A percentile compares a stretch with the other conserved stretches of the same genome.
phyloP scores from a whole-genome alignment of 92 coral and sea anemone species.

The Chrysogorgia sp. region DNA sequence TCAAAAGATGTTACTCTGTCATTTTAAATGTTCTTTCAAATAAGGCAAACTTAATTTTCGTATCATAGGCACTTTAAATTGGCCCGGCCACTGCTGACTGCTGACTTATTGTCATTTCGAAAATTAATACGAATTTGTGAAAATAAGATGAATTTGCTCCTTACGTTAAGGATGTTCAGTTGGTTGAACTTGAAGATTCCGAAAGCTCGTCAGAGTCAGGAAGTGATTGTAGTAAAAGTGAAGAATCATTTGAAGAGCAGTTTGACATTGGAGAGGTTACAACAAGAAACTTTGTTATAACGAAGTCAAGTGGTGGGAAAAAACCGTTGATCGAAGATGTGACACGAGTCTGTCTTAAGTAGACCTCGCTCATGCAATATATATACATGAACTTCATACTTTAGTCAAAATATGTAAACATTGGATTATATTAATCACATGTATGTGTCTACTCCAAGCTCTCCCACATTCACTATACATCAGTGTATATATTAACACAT shows the following conservation, averaged over 20 bases:
- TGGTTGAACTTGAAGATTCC: conserved; percentile 19
- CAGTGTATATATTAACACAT: too few relatives aligned
- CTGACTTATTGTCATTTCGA: neutral
- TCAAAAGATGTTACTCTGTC: too few relatives aligned
- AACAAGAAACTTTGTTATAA: conserved; percentile 8
- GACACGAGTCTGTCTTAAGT: neutral
- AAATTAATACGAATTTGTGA: neutral
- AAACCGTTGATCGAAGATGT: conserved; percentile 34
- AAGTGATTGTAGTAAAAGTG: neutral
- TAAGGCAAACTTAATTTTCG: too few relatives aligned
- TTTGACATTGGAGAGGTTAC: conserved; percentile 13
- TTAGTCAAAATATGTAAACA: too few relatives aligned
- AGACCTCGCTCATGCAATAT: neutral
- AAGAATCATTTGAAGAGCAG: neutral
- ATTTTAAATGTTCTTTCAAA: too few relatives aligned
- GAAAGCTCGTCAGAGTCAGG: conserved; percentile 24
- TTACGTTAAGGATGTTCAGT: conserved; percentile 17
- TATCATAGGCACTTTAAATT: too few relatives aligned
- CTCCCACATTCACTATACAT: too few relatives aligned
- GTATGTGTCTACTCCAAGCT: too few relatives aligned
- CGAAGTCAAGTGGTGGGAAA: conserved; percentile 4
- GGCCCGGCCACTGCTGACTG: neutral
- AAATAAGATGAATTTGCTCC: neutral
- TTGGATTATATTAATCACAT: too few relatives aligned
- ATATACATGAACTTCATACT: too few relatives aligned